These are phyloP conservation scores for Listrodromus nycthemerus DNA, from an alignment of 2,888 invertebrate genomes.

Conservation along the genomic window DNA sequence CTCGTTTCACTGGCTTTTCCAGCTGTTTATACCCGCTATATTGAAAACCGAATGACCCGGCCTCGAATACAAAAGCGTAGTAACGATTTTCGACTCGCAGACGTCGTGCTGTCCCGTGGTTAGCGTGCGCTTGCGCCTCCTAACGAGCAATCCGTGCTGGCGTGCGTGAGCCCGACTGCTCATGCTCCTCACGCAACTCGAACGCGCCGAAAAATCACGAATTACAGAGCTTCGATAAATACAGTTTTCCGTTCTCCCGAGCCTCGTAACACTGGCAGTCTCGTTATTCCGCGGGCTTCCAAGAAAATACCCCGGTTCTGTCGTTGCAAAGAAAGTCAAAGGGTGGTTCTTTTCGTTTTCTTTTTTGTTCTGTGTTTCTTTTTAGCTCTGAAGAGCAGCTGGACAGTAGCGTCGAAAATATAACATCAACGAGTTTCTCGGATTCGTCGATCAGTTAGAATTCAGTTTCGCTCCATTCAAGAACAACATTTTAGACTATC, in stretches of 20 bases:
- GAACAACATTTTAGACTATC: conserved; percentile 46
- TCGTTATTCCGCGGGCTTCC: neutral
- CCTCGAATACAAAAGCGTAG: conserved; percentile 23
- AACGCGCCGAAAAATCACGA: conserved; percentile 29
- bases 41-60: conserved; percentile 7
- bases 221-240: conserved; percentile 30
- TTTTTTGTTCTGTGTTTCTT: neutral
- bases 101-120: conserved; percentile 48
- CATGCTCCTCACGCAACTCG: conserved; percentile 46
- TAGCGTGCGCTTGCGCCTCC: conserved; percentile 56
- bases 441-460: conserved; percentile 35
- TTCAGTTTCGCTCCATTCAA: conserved; percentile 27
- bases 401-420: conserved; percentile 31
- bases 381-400: conserved; percentile 2
- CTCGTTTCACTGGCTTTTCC: neutral
- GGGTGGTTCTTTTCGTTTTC: neutral
- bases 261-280: neutral
- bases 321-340: conserved; percentile 21
- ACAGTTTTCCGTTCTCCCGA: conserved; percentile 8
- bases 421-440: conserved; percentile 23
- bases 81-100: conserved; percentile 59
- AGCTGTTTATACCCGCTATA: conserved; percentile 8
- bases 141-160: conserved; percentile 51
- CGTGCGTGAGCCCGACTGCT: conserved; percentile 49
- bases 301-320: conserved; percentile 20